Base-by-base conservation (phyloP, 2,113 vertebrate species). In the Rhodinocichla rosea region DNA sequence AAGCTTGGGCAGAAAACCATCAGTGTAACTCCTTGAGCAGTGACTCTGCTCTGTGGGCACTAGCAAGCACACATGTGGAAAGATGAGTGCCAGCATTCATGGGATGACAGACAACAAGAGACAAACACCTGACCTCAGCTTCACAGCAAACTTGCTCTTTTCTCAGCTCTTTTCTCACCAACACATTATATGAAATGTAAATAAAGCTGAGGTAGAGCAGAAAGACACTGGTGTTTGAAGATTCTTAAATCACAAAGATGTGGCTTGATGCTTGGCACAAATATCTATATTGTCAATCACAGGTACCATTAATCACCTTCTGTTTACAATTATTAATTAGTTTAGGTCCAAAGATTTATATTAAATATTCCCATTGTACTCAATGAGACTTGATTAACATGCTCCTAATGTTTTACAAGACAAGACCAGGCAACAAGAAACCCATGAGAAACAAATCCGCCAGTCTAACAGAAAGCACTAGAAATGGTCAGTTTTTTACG, bases 11-110 rank as follows among this genome's bases (percentile, higher is more conserved):
- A 86, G 47, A 33, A 20, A 80, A 49, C 19, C 4, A 0, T 3
- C 3, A 0, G 28, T 2, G 1, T 18, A 32, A 44, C 42, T 77
- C 56, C 65, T 20, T 14, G 3, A 47, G 56, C 52, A 73, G 44
- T 0, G 0, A 7, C 71, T 35, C 39, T 0, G 0, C 4, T 23
- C 2, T 0, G 10, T 9, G 18, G 44, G 20, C n/a, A 59, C 37
- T 22, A 33, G 47, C 63, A 57, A 50, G 13, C 2, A 1, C 18
- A 8, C 9, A 6, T 2, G 2, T 11, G 18, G 28, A 40, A 62
- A 65, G 64, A 42, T 4, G 14, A 74, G 42, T 3, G 14, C 30
- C 27, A 64, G 33, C 23, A 20, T 8, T 30, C 18, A 15, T 2
- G 11, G 52, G 39, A 65, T 10, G 33, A 80, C 32, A 73, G 76